phyloP scores from a whole-genome alignment of 2,888 invertebrate genomes.

The Galeruca laticollis region DNA sequence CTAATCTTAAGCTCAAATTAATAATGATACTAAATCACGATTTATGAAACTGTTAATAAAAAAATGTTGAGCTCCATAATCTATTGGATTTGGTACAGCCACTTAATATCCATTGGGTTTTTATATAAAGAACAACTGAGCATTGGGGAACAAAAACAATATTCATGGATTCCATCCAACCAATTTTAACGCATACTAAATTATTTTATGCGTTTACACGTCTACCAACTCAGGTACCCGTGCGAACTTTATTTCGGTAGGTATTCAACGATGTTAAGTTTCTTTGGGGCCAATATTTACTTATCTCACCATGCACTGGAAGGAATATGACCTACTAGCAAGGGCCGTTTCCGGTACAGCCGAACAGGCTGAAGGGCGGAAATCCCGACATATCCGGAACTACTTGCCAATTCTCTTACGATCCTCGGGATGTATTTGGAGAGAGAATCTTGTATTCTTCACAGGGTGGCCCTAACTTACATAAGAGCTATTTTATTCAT shows the following conservation, averaged over 20 bases:
- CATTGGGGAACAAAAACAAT: not conserved
- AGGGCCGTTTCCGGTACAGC: constrained; percentile 53
- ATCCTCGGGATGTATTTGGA: constrained; percentile 20
- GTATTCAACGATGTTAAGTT: constrained; percentile 36
- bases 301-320: constrained; percentile 53
- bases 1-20: too few species aligned
- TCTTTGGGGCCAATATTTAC: constrained; percentile 52
- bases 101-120: too few species aligned
- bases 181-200: not conserved
- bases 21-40: too few species aligned
- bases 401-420: constrained; percentile 56
- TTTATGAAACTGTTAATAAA: too few species aligned
- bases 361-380: constrained; percentile 48
- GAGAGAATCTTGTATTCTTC: not conserved
- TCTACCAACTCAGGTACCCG: constrained; percentile 43
- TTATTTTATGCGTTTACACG: constrained; percentile 6
- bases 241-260: constrained; percentile 43
- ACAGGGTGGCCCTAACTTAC: not conserved
- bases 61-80: too few species aligned
- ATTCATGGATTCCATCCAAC: not conserved
- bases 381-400: constrained; percentile 56
- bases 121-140: not conserved
- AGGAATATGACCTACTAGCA: constrained; percentile 50
- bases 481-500: too few species aligned
- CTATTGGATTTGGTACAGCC: too few species aligned